Base-by-base conservation (phyloP, 2,113 vertebrate species). In the Paralichthys olivaceus region DNA sequence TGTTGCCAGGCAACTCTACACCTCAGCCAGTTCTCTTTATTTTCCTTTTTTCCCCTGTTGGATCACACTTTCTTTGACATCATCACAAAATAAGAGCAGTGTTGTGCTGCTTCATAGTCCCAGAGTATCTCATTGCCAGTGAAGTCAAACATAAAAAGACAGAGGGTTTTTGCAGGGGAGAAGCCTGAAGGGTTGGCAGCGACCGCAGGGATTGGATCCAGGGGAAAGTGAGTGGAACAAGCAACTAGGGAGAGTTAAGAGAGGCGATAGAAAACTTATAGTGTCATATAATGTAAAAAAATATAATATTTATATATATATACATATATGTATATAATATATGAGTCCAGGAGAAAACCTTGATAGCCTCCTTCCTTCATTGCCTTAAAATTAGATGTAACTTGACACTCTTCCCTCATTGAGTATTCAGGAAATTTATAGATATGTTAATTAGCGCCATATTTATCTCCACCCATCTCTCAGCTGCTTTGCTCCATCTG, bases 1-100 rank as follows among this genome's bases (percentile, higher is more conserved):
- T 81, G 89, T 92, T 92, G 88, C 88, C 87, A 87, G 79, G 91
- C 91, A 91, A 92, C 89, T 75, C 85, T 72, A 43, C 47, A 78
- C 87, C 67, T 76, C 76, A 69, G 84, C 77, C 77, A 67, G 20
- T 75, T 81, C 45, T 82, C 76, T 87, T 86, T 76, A 73, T 79
- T 74, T 78, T 61, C 25, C 56, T 40, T 40, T 59, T 26, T 62
- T 8, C 54, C 66, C 59, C 64, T 29, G 56, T 59, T 79, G 64
- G 79, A 66, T 75, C 69, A 75, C 64, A 67, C 53, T 67, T 77
- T 63, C 25, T 85, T 81, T 78, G 65, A 72, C 75, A 83, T 77
- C 61, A 43, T 49, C 49, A 75, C 51, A 75, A 74, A 84, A 79
- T 62, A 76, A 72, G 51, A 79, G 37, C 32, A 32, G 71, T 72